Base-by-base conservation (phyloP, 2,888 invertebrate genomes). In the Xanthostigma xanthostigma region DNA sequence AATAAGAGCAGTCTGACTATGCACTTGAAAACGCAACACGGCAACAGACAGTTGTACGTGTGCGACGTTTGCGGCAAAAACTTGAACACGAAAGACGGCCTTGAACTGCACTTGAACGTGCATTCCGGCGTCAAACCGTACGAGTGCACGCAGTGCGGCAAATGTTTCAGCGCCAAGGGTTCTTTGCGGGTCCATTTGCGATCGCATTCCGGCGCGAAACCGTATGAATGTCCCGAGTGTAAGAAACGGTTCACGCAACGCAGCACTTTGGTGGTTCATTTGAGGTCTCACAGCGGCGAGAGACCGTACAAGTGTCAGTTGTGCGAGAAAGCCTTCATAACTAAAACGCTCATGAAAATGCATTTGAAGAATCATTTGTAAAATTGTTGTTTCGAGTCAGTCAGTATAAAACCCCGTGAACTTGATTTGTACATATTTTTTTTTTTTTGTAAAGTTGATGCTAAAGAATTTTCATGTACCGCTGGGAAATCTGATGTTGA, bases 291-390 rank as follows among this genome's bases (percentile, higher is more conserved):
- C 47, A 60, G 61, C 4, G 61, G 70, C n/a, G 71, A 72, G 35
- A 73, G 70, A 51, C 74, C 70, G 34, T 73, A 68, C 54, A 71
- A 70, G 46, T 79, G 78, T 53, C 49, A 53, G 27, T 48, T 60
- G 2, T 63, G 63, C 51, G 47, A 48, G 6, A 61, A 57, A 38
- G 57, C 54, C 11, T 64, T 60, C 49, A 57, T 57, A 9, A 59
- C 60, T 2, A 59, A 56, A 41, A 55, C 57, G 5, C 51, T 58
- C 27, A 51, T 62, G 36, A 61, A 54, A 44, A 53, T 53, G n/a
- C 64, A 64, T 51, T 46, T 50, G 36, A 54, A 52, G 49, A 44
- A n/a, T 12, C 46, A 46, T 27, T 27, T 27, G 27, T 27, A 27
- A 27, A 27, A 27, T 27, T 27, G 6, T 27, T 3, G 3, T 27